These are phyloP conservation scores for Geotrypetes seraphini DNA, from an alignment of 2,797 vertebrate genomes.

Conservation along the genomic window DNA sequence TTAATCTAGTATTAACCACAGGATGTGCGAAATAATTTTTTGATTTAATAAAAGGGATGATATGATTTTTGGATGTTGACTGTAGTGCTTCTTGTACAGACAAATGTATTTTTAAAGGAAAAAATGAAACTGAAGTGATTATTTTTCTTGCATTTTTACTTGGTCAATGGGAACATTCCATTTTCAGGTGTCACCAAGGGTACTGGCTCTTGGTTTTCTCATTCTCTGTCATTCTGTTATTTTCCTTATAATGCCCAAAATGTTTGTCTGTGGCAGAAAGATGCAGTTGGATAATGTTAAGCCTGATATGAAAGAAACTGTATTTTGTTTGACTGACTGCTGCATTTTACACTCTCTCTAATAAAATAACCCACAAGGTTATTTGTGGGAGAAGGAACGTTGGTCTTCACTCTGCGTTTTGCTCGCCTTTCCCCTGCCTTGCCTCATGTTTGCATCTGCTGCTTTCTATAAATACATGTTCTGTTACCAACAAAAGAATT, in stretches of 20 bases:
- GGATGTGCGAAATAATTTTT: constrained; percentile 56
- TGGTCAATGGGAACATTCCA: constrained; percentile 65
- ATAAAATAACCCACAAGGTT: constrained; percentile 75
- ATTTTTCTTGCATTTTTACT: constrained; percentile 62
- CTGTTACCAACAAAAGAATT: no score
- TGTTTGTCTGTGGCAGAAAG: constrained; percentile 61
- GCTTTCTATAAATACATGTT: no score
- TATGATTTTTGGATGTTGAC: constrained; percentile 91
- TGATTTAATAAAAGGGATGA: constrained; percentile 98
- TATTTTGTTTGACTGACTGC: constrained; percentile 74
- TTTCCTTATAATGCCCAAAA: constrained; percentile 61
- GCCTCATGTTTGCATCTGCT: no score
- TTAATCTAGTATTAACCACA: constrained; percentile 95
- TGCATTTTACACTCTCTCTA: constrained; percentile 80
- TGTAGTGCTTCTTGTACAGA: constrained; percentile 94
- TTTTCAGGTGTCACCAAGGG: constrained; percentile 56
- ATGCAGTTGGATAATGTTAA: constrained; percentile 48
- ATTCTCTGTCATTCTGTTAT: constrained; percentile 32
- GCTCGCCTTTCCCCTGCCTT: neutral
- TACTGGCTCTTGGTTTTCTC: constrained; percentile 31
- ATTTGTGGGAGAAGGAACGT: constrained; percentile 47
- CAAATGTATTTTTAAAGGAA: constrained; percentile 91
- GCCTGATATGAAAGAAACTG: constrained; percentile 63
- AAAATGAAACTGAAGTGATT: constrained; percentile 69
- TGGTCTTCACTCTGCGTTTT: neutral